Conservation (phyloP, 2,113 vertebrate species). For the Fregata magnificens region DNA sequence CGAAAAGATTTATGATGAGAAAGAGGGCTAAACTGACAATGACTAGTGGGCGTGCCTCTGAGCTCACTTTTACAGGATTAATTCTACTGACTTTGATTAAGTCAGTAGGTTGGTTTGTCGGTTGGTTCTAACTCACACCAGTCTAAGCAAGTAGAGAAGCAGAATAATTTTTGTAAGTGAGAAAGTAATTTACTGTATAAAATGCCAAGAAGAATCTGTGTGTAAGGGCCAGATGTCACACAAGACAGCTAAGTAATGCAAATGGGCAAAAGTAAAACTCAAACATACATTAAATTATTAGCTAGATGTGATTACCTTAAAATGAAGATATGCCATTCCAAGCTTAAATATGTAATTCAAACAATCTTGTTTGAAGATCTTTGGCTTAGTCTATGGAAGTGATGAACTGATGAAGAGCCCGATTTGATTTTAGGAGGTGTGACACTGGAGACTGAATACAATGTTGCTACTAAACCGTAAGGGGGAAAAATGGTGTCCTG, state of each 20-base stretch:
- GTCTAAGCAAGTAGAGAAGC: background rate
- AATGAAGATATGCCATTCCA: background rate
- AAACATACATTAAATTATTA: background rate
- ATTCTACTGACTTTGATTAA: background rate
- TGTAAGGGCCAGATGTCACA: background rate
- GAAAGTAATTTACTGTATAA: background rate
- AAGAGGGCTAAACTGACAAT: background rate
- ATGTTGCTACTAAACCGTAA: background rate
- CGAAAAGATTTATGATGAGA: background rate
- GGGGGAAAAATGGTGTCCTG: fast-evolving
- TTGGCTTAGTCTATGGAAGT: background rate
- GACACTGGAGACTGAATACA: background rate
- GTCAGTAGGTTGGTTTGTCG: background rate
- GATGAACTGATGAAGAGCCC: background rate
- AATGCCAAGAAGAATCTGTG: background rate
- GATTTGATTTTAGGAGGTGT: background rate
- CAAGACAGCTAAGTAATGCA: background rate
- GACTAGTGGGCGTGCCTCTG: background rate
- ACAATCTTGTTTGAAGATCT: background rate
- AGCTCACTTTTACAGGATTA: background rate
- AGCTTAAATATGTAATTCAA: background rate
- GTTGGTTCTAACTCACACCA: background rate
- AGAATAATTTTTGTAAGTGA: background rate
- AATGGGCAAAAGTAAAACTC: background rate
- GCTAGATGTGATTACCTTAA: background rate